These are phyloP conservation scores for Cotesia congregata DNA, from an alignment of 2,888 invertebrate genomes.

Conservation along the genomic window DNA sequence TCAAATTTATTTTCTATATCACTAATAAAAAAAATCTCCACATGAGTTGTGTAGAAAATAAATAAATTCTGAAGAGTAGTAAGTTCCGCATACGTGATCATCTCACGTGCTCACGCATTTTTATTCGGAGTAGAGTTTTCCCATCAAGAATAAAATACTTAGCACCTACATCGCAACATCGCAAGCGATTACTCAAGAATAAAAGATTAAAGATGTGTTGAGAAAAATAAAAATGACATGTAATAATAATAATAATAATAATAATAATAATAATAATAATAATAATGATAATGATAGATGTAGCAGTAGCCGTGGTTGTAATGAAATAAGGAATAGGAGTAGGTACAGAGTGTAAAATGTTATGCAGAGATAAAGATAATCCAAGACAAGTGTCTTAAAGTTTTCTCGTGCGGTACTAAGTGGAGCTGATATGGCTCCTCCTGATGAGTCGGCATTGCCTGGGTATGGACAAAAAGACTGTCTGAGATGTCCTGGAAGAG, in stretches of 20 bases:
- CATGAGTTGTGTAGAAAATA: conserved; percentile 1
- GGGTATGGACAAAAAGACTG: conserved; percentile 37
- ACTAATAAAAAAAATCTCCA: background rate
- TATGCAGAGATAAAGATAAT: conserved; percentile 41
- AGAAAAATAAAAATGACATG: conserved; percentile 39
- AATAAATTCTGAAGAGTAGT: conserved; percentile 31
- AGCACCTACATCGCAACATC: conserved; percentile 48
- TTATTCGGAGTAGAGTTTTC: conserved; percentile 35
- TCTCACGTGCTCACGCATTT: conserved; percentile 42
- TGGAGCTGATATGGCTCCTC: background rate
- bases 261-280: conserved; percentile 25
- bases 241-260: conserved; percentile 43
- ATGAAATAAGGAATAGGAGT: conserved; percentile 39
- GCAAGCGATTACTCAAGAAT: conserved; percentile 39
- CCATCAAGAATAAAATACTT: conserved; percentile 48
- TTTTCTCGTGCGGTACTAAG: background rate
- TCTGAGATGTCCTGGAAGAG: conserved; percentile 38
- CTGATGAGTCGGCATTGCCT: conserved; percentile 27
- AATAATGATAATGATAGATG: too few relatives aligned
- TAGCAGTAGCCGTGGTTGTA: too few relatives aligned
- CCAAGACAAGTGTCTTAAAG: conserved; percentile 44
- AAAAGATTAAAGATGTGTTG: conserved; percentile 27
- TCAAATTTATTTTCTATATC: background rate
- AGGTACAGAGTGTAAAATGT: conserved; percentile 44
- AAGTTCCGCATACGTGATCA: conserved; percentile 39